Evolutionary conservation across 2,113 vertebrate species (phyloP).

Genomic region (Gymnobelideus leadbeateri): DNA sequence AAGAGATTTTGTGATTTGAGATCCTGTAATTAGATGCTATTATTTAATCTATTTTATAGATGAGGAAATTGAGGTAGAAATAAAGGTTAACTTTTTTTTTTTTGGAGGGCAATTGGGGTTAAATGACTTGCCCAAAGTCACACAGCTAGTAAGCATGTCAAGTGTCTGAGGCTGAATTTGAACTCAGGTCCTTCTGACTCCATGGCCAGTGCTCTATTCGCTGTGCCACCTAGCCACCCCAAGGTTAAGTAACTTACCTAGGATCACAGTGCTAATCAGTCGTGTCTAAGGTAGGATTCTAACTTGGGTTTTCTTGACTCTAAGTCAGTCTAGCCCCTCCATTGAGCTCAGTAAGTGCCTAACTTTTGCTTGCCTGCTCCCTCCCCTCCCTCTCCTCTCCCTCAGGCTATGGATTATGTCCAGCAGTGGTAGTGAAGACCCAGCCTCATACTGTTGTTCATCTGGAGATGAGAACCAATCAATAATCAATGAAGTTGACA

Average conservation of each 20-base stretch:
- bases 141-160: not conserved
- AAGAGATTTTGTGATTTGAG: not conserved
- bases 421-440: constrained; percentile 84
- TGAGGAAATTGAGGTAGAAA: not conserved
- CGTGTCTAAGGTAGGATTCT: not conserved
- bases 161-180: not conserved
- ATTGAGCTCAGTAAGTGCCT: not conserved
- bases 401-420: constrained; percentile 80
- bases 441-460: not conserved
- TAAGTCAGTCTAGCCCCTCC: not conserved
- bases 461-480: not conserved
- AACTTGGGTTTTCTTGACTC: not conserved
- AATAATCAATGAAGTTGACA: not conserved
- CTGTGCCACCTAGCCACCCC: too few species aligned
- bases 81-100: too few species aligned
- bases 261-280: not conserved
- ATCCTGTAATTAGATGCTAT: not conserved
- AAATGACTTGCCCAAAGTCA: not conserved
- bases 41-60: not conserved
- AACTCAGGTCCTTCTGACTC: not conserved
- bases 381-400: not conserved
- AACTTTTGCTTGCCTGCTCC: not conserved
- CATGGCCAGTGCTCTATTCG: not conserved
- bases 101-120: not conserved
- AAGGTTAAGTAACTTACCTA: not conserved